Conservation (phyloP, 2,888 invertebrate genomes). For the Dusona sp. region DNA sequence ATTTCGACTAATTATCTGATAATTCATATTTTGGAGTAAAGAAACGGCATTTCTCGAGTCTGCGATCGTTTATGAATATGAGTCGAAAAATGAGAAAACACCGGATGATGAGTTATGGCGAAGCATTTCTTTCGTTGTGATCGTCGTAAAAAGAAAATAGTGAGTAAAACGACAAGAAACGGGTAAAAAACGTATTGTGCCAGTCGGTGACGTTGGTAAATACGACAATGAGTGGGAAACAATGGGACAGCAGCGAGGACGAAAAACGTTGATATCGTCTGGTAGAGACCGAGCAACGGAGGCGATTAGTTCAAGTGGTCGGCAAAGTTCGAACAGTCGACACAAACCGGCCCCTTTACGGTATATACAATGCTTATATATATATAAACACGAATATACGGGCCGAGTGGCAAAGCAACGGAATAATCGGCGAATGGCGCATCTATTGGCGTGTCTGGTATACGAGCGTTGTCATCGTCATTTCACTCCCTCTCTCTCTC, state of each 20-base stretch:
- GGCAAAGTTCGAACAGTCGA: constrained; percentile 33
- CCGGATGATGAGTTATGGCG: too few species aligned
- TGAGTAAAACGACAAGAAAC: background rate
- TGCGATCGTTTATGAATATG: too few species aligned
- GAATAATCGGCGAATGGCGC: constrained; percentile 41
- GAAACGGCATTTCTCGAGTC: too few species aligned
- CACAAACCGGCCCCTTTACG: constrained; percentile 22
- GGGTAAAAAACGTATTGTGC: background rate
- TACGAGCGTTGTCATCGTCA: constrained; percentile 34
- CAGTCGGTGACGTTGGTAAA: background rate
- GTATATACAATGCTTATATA: background rate
- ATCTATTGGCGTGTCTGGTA: constrained; percentile 44
- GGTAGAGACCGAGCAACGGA: constrained; percentile 8
- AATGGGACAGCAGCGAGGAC: constrained; percentile 13
- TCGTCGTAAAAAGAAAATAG: background rate
- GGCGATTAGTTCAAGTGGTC: constrained; percentile 42
- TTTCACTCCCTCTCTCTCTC: background rate
- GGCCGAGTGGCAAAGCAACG: constrained; percentile 30
- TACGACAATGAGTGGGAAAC: constrained; percentile 11
- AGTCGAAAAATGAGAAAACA: too few species aligned
- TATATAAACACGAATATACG: constrained; percentile 16
- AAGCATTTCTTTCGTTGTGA: background rate
- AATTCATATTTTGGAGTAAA: too few species aligned
- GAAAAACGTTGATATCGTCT: constrained; percentile 14
- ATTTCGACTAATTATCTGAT: too few species aligned